Conservation (phyloP, 2,113 vertebrate species). For the Limnothrissa miodon region DNA sequence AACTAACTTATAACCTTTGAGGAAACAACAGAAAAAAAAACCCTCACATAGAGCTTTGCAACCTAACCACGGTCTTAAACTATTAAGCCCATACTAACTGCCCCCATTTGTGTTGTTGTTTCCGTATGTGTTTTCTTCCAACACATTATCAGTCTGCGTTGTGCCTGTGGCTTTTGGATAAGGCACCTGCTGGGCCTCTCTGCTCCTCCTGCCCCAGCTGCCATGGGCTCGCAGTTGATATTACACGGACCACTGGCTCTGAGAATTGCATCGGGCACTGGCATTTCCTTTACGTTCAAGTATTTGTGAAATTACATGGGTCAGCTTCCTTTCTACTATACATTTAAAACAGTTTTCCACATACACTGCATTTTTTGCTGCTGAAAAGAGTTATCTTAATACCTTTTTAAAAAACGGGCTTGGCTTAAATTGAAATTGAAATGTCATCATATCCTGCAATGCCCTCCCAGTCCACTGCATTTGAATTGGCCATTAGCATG, state of each 20-base stretch:
- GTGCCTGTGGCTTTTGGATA: slow-evolving; percentile 19
- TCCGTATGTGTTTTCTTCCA: slow-evolving; percentile 32
- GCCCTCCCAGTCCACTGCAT: background rate
- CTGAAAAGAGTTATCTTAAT: background rate
- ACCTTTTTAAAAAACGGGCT: background rate
- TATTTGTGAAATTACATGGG: background rate
- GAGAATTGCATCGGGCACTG: slow-evolving; percentile 24
- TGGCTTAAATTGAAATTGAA: background rate
- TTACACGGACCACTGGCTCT: slow-evolving; percentile 39
- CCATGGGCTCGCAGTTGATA: slow-evolving; percentile 27
- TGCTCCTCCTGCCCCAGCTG: slow-evolving; percentile 8
- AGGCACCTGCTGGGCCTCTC: slow-evolving; percentile 30
- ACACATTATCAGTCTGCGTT: slow-evolving; percentile 24
- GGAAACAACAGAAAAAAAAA: slow-evolving; percentile 22
- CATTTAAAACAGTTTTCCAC: background rate
- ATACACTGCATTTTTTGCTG: background rate
- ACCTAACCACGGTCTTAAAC: slow-evolving; percentile 3
- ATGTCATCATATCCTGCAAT: background rate
- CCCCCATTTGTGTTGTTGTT: background rate
- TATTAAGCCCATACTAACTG: background rate
- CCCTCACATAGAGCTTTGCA: background rate
- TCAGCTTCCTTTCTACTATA: slow-evolving; percentile 11
- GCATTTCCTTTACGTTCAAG: slow-evolving; percentile 33
- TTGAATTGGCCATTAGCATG: background rate
- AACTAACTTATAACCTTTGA: background rate